Base-by-base conservation (phyloP, 1,140 invertebrate genomes). In the Andrena cerasifolii region DNA sequence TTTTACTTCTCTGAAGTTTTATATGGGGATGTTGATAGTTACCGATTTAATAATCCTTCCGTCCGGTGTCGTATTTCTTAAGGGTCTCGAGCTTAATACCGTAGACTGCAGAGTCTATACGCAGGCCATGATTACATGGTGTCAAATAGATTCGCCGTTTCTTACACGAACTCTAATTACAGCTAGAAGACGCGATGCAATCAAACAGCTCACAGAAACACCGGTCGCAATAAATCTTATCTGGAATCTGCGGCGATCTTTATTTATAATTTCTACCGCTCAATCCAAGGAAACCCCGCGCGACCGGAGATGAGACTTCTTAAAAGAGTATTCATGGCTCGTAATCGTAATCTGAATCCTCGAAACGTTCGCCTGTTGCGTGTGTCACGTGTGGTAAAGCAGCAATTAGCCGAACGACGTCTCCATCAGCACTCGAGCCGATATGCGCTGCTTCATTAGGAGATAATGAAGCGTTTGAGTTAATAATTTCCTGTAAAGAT, bases 401-500 rank as follows among this genome's bases (percentile, higher is more conserved):
- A 31, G 83, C 71, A 85, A 85, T 85, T 85, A 85, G 79, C 70
- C 49, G 51, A 58, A 62, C 82, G 75, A 84, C 82, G 79, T 85
- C 83, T 84, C 75, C 83, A 84, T 85, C 83, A 66, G 78, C 83
- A 62, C 82, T 81, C 79, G 45, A n/a, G 43, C 24, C 62, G 82
- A 85, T 84, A 84, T 68, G 40, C 68, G 79, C 72, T 76, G 79
- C 82, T 85, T 85, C 82, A 82, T 85, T 85, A 85, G 36, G 70
- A 70, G 82, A 82, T 85, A 85, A 85, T 82, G 70, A 85, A 82
- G 74, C 83, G 82, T 54, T 43, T 45, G 75, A 82, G 75, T 84
- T 85, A 85, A 85, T 85, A 85, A 84, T 85, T 85, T 85, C 83
- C 82, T 78, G 82, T 59, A 84, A 82, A 76, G 83, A 82, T 76